A percentile compares a stretch with the other conserved stretches of the same genome.
Evolutionary conservation across 2,888 invertebrate genomes (phyloP).

Genomic region (Cantharis rustica): DNA sequence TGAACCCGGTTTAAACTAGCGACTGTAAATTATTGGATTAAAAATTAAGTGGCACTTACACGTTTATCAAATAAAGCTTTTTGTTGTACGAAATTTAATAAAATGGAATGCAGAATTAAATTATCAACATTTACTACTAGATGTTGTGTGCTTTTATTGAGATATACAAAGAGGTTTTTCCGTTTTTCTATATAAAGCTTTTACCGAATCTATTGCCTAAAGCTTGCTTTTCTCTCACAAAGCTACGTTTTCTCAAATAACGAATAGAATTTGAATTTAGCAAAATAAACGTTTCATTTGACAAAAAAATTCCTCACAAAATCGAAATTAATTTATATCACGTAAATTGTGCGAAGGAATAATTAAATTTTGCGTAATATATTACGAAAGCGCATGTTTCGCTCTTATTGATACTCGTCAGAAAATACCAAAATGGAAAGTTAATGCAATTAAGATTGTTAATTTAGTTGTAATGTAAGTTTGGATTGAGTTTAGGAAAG

Average conservation of each 20-base stretch:
- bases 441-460: not conserved
- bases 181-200: conserved; percentile 17
- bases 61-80: not conserved
- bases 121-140: conserved; percentile 13
- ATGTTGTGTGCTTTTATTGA: conserved; percentile 14
- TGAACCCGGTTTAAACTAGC: not conserved
- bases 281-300: conserved; percentile 10
- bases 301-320: not conserved
- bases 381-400: not conserved
- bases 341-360: not conserved
- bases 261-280: conserved; percentile 6
- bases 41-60: not conserved
- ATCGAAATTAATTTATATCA: not conserved
- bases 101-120: conserved; percentile 14
- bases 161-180: conserved; percentile 16
- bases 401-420: not conserved
- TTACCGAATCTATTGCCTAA: conserved; percentile 14
- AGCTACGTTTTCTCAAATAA: conserved; percentile 12
- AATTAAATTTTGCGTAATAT: not conserved
- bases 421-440: not conserved
- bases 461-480: not conserved
- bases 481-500: not conserved
- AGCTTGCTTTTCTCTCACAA: conserved; percentile 12
- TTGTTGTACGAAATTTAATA: not conserved
- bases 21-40: not conserved